phyloP scores from a whole-genome alignment of 1,140 invertebrate genomes.

The Drosophila lowei region DNA sequence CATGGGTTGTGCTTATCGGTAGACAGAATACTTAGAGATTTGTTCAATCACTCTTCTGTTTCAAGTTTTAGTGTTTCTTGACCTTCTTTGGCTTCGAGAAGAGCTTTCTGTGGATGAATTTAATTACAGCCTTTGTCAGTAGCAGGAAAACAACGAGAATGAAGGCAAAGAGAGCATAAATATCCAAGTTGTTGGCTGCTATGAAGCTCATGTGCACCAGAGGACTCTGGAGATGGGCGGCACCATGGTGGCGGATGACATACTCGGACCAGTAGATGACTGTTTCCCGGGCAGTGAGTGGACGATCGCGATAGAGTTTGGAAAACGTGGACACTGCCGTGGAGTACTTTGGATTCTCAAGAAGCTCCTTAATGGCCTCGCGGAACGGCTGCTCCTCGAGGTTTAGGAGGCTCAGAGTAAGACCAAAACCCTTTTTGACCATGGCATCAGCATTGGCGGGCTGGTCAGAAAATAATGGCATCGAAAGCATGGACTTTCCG shows the following conservation, averaged over 20 bases:
- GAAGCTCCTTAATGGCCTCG: conserved; percentile 27
- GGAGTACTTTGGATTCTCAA: conserved; percentile 45
- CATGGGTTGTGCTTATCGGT: too few relatives aligned
- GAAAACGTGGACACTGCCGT: conserved; percentile 37
- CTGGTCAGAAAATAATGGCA: conserved; percentile 88
- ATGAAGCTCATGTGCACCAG: conserved; percentile 47
- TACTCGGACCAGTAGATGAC: conserved; percentile 62
- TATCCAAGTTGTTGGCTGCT: conserved; percentile 20
- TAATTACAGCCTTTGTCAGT: not conserved
- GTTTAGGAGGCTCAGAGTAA: conserved; percentile 68
- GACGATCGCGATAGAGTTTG: conserved; percentile 54
- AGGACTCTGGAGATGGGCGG: conserved; percentile 76
- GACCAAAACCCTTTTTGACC: conserved; percentile 83
- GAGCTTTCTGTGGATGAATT: not conserved
- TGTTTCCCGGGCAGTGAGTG: conserved; percentile 40
- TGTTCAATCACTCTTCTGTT: too few relatives aligned
- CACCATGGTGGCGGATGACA: conserved; percentile 81
- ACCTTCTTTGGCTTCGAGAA: not conserved
- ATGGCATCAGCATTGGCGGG: conserved; percentile 84
- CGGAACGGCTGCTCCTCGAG: conserved; percentile 75
- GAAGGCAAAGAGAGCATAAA: not conserved
- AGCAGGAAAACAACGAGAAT: not conserved
- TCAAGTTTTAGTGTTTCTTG: too few relatives aligned
- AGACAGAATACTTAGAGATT: too few relatives aligned
- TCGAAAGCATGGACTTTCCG: conserved; percentile 87